Evolutionary conservation across 2,113 vertebrate species (phyloP).

Genomic region (Lonchura striata): DNA sequence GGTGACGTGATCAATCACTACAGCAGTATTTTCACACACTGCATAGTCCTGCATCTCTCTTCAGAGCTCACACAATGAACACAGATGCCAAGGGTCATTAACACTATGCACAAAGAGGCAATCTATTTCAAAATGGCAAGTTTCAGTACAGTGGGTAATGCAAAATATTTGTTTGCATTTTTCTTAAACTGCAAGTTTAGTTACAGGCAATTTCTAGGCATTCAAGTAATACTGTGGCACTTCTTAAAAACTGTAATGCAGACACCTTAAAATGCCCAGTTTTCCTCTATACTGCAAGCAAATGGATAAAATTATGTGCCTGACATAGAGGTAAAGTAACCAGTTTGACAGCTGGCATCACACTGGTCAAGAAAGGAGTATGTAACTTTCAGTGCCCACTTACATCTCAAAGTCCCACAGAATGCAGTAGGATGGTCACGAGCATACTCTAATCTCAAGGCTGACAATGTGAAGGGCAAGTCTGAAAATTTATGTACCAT

Average conservation of each 20-base stretch:
- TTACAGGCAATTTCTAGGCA: background rate
- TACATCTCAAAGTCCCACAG: background rate
- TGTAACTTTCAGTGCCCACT: background rate
- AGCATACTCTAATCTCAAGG: background rate
- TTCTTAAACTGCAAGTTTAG: background rate
- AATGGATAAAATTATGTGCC: background rate
- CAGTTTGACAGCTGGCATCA: background rate
- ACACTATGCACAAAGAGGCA: background rate
- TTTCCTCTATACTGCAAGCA: background rate
- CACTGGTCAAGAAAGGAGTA: background rate
- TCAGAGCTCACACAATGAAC: background rate
- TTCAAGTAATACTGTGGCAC: background rate
- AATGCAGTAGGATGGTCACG: background rate
- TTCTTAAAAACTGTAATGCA: background rate
- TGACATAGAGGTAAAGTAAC: background rate
- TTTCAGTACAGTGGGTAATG: background rate
- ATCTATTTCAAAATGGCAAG: background rate
- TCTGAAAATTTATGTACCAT: background rate
- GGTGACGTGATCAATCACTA: background rate
- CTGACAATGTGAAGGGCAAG: background rate
- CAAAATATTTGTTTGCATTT: background rate
- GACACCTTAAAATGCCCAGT: background rate
- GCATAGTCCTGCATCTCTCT: background rate
- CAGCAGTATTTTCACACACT: background rate
- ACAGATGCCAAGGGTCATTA: background rate